phyloP scores from a whole-genome alignment of 2,797 vertebrate species.

The Centropyge bicolor region DNA sequence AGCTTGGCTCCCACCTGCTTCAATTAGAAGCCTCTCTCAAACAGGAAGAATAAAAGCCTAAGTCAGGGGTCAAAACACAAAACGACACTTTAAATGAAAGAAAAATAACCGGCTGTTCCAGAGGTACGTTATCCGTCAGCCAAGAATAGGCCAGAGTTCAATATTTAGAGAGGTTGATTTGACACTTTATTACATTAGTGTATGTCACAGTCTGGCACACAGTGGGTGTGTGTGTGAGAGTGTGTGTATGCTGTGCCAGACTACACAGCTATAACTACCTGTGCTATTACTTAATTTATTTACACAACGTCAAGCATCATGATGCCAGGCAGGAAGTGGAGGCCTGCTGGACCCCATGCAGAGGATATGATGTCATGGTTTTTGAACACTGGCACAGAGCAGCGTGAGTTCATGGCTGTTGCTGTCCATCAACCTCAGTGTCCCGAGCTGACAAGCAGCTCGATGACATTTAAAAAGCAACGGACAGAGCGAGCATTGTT shows the following conservation, averaged over 20 bases:
- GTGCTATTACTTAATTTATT: constrained; percentile 72
- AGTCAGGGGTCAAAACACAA: constrained; percentile 62
- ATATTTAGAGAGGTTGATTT: constrained; percentile 63
- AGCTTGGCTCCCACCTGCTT: constrained; percentile 42
- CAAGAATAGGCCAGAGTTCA: constrained; percentile 38
- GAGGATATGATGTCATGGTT: constrained; percentile 75
- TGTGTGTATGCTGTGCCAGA: constrained; percentile 32
- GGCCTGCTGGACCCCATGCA: constrained; percentile 49
- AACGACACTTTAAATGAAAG: constrained; percentile 50
- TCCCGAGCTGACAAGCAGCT: constrained; percentile 52
- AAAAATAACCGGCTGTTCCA: constrained; percentile 60
- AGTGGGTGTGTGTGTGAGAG: constrained; percentile 12
- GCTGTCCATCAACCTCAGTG: constrained; percentile 67
- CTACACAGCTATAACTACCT: constrained; percentile 49
- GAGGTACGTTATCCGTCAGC: constrained; percentile 43
- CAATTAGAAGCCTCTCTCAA: constrained; percentile 60
- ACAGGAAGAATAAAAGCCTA: constrained; percentile 46
- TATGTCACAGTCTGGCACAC: constrained; percentile 60
- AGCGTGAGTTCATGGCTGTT: constrained; percentile 62
- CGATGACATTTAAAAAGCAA: constrained; percentile 57
- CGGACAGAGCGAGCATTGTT: constrained; percentile 75
- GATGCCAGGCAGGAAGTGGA: constrained; percentile 74
- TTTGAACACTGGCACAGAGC: constrained; percentile 41
- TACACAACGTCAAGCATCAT: constrained; percentile 58
- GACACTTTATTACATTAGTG: constrained; percentile 70